Conservation (phyloP, 2,888 invertebrate genomes). For the Ecdyonurus torrentis region DNA sequence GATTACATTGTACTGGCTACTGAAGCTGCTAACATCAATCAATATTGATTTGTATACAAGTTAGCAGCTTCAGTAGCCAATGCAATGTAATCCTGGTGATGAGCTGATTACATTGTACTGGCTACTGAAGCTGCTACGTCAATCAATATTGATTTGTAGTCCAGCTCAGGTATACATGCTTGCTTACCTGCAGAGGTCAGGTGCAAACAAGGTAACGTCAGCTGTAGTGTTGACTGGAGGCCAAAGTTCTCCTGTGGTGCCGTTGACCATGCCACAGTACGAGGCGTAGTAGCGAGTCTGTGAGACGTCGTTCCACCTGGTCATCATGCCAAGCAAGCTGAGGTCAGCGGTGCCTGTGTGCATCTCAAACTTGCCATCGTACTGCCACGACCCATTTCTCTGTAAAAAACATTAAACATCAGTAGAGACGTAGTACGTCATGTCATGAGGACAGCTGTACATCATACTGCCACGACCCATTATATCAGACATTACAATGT, state of each 20-base stretch:
- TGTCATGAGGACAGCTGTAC: no score
- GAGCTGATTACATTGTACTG: no score
- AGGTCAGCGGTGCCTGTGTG: slow-evolving; percentile 52
- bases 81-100: no score
- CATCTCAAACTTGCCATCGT: slow-evolving; percentile 64
- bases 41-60: no score
- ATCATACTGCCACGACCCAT: no score
- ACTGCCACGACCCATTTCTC: slow-evolving; percentile 54
- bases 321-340: slow-evolving; percentile 28
- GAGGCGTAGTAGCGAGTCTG: slow-evolving; percentile 36
- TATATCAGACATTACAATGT: no score
- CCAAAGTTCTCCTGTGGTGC: slow-evolving; percentile 66
- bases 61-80: no score
- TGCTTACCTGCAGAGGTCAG: slow-evolving; percentile 67
- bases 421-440: no score
- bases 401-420: no score
- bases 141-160: not conserved
- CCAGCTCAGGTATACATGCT: not conserved
- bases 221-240: slow-evolving; percentile 42
- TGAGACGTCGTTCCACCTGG: slow-evolving; percentile 40
- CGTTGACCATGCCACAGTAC: slow-evolving; percentile 49
- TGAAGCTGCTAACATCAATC: no score
- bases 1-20: no score
- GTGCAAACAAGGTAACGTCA: slow-evolving; percentile 46
- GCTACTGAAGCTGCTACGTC: no score